Conservation (phyloP, 2,888 invertebrate species). For the Hirtodrosophila confusa region DNA sequence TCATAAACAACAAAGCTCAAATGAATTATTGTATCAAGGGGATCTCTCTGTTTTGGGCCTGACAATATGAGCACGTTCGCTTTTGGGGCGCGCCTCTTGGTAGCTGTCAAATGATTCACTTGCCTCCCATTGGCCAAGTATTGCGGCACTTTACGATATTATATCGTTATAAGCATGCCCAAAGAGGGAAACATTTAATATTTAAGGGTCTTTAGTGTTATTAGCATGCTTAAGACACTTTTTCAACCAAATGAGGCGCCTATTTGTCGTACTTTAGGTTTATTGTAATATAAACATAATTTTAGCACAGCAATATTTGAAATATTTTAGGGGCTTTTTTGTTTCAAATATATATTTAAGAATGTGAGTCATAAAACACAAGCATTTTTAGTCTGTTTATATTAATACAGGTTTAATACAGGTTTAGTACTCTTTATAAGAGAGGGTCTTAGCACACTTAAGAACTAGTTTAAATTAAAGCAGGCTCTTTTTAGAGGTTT, state of each 20-base stretch:
- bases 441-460: no score
- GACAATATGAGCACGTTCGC: slow-evolving; percentile 42
- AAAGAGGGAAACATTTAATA: slow-evolving; percentile 14
- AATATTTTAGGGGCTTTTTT: no score
- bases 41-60: slow-evolving; percentile 17
- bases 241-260: slow-evolving; percentile 3
- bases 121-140: slow-evolving; percentile 28
- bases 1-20: slow-evolving; percentile 63
- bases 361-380: slow-evolving; percentile 3
- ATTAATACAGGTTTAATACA: no score
- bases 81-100: slow-evolving; percentile 30
- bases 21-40: slow-evolving; percentile 55
- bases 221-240: slow-evolving; percentile 19
- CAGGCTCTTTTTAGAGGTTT: no score
- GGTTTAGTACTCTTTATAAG: no score
- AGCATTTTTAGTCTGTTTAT: no score
- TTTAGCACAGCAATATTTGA: slow-evolving; percentile 1
- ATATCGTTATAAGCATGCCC: slow-evolving; percentile 29
- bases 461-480: no score
- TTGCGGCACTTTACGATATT: slow-evolving; percentile 31
- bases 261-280: slow-evolving; percentile 7
- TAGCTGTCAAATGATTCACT: slow-evolving; percentile 50
- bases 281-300: slow-evolving; percentile 14
- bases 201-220: slow-evolving; percentile 4
- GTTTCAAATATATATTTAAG: not conserved